Base-by-base conservation (phyloP, 2,888 invertebrate species). In the Dione vanillae region DNA sequence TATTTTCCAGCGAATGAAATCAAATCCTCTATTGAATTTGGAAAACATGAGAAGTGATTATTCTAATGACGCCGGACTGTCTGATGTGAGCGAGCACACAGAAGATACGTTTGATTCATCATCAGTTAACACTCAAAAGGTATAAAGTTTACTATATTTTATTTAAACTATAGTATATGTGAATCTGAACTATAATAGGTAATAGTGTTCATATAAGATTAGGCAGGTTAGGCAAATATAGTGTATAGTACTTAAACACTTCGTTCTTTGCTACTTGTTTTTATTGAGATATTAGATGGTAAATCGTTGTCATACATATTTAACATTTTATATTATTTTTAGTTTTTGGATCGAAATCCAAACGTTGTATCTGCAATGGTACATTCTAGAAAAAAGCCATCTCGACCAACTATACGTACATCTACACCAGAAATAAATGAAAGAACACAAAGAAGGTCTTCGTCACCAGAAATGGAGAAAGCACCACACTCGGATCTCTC, bases 401-500 rank as follows among this genome's bases (percentile, higher is more conserved):
- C 81, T 6, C 81, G 91, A 45, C 86, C 88, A 9, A 84, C 84
- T 16, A 74, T 85, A 69, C 85, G 88, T 74, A 78, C 83, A 16
- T 79, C 86, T 8, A 82, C 82, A n/a, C 82, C 87, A 14, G 89
- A 91, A 56, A 80, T 84, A 20, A 83, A 78, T 58, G 91, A 90
- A 74, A 83, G 90, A 27, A 66, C 89, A 3, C 90, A 90, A 76
- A 84, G 90, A 76, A 83, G 91, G 8, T 89, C 91, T 35, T 85
- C 86, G 19, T 92, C 92, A 8, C 92, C 93, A 0, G 92, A 92
- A 77, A 80, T 91, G 9, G 94, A 94, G 80, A 85, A 89, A 75
- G 91, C 90, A 37, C 94, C 94, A 40, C 93, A 94, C 79, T 91
- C 91, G 27, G 93, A 93, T 61, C 79, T 94, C 10, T 91, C 93